These are phyloP conservation scores for Drosophila pectinifera DNA, from an alignment of 1,140 invertebrate genomes.

Conservation along the genomic window DNA sequence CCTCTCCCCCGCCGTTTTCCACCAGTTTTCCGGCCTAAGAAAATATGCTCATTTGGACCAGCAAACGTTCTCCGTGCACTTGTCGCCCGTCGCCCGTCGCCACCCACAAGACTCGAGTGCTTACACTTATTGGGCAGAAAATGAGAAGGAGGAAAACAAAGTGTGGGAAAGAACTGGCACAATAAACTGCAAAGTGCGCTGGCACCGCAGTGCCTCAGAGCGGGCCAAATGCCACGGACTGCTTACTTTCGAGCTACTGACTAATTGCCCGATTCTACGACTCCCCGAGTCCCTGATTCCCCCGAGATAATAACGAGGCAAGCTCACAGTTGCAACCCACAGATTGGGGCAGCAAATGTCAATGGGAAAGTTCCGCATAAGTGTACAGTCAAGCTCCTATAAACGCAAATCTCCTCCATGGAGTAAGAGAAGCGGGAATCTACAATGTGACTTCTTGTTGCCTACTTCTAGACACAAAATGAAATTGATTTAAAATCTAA, in stretches of 20 bases:
- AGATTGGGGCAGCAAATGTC: background rate
- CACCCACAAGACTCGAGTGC: conserved; percentile 19
- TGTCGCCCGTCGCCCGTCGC: conserved; percentile 31
- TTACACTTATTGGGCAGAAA: conserved; percentile 5
- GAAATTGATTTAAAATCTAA: too few relatives aligned
- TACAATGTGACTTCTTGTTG: too few relatives aligned
- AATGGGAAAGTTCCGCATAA: conserved; percentile 7
- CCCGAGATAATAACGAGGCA: conserved; percentile 28
- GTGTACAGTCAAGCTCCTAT: background rate
- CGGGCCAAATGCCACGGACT: background rate
- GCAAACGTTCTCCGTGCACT: conserved; percentile 11
- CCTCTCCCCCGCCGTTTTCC: background rate
- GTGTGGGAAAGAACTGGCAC: conserved; percentile 52
- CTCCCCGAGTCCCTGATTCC: conserved; percentile 17
- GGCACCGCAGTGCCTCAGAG: background rate
- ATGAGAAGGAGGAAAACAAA: background rate
- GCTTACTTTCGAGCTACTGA: conserved; percentile 21
- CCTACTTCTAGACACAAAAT: too few relatives aligned
- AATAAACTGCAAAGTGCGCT: conserved; percentile 63
- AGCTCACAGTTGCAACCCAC: conserved; percentile 20
- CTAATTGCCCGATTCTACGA: conserved; percentile 50
- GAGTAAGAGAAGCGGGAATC: background rate
- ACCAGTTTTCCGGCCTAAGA: background rate
- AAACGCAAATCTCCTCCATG: background rate
- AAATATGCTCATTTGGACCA: conserved; percentile 23